These are phyloP conservation scores for Peucedramus taeniatus DNA, from an alignment of 2,113 vertebrate genomes.

Conservation along the genomic window DNA sequence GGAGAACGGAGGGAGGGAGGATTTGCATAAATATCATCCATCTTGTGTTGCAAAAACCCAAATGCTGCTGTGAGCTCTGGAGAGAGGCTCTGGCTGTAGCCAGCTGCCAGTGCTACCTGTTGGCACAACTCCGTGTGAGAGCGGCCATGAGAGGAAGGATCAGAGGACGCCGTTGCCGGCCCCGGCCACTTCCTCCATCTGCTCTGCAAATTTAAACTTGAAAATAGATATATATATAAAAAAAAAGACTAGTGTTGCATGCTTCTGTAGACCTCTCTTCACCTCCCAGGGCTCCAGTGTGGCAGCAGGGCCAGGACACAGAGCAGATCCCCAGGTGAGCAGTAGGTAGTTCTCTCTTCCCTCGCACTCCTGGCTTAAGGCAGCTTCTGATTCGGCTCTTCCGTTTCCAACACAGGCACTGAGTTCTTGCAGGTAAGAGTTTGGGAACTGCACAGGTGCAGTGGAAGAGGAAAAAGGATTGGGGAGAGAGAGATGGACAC, in stretches of 20 bases:
- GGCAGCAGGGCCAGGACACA: constrained; percentile 1
- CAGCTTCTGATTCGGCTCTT: constrained; percentile 37
- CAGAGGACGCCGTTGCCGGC: background rate
- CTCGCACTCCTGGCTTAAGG: constrained; percentile 51
- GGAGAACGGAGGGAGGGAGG: background rate
- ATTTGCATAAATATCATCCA: constrained; percentile 66
- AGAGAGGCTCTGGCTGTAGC: background rate
- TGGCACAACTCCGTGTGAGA: constrained; percentile 38
- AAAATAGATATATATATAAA: background rate
- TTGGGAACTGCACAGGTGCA: background rate
- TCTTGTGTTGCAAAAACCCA: constrained; percentile 21
- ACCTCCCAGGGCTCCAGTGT: background rate
- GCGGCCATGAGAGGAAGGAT: constrained; percentile 40
- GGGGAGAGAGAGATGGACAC: background rate
- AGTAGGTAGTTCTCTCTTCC: background rate
- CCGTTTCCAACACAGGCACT: constrained; percentile 31
- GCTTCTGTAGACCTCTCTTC: constrained; percentile 18
- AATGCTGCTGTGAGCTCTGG: constrained; percentile 7
- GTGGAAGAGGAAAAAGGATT: background rate
- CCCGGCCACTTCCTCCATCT: constrained; percentile 48
- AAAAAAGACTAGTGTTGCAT: constrained; percentile 25
- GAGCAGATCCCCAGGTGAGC: background rate
- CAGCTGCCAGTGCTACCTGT: constrained; percentile 42
- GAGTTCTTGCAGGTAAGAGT: constrained; percentile 12
- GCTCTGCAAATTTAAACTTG: constrained; percentile 27